These are phyloP conservation scores for Lophochroa leadbeateri DNA, from an alignment of 2,113 vertebrate species.

Conservation along the genomic window DNA sequence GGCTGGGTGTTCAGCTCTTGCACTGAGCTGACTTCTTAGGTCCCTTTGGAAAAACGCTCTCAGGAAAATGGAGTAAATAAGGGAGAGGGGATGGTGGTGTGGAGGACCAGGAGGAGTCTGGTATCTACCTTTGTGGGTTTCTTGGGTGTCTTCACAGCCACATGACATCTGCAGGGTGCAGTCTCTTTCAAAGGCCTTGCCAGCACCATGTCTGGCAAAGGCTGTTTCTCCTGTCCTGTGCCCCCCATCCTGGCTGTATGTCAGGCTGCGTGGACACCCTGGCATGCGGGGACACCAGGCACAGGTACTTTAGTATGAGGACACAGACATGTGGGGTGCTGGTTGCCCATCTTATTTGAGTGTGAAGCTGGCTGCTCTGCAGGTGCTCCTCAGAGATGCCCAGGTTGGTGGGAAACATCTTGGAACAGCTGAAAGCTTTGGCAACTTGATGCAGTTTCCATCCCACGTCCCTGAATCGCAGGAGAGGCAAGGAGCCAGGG, in stretches of 20 bases:
- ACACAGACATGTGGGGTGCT: background rate
- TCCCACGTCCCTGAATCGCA: rapidly evolving
- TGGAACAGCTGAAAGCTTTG: background rate
- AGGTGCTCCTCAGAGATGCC: background rate
- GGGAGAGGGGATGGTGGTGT: background rate
- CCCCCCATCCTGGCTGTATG: background rate
- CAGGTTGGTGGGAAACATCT: background rate
- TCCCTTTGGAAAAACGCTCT: background rate
- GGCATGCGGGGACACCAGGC: rapidly evolving
- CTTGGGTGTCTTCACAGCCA: background rate
- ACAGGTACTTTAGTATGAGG: background rate
- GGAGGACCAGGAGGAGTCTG: background rate
- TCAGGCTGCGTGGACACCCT: rapidly evolving
- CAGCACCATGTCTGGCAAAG: background rate
- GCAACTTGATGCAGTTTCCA: background rate
- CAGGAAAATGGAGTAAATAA: background rate
- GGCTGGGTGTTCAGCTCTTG: background rate
- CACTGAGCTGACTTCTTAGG: background rate
- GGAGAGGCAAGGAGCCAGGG: background rate
- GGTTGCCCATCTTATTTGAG: background rate
- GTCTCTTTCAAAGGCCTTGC: background rate
- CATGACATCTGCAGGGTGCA: background rate
- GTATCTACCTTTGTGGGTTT: background rate
- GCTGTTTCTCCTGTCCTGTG: background rate
- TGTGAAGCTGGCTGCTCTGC: background rate